These are phyloP conservation scores for Telmatochromis sp. DNA, from an alignment of 2,113 vertebrate species.

Conservation along the genomic window DNA sequence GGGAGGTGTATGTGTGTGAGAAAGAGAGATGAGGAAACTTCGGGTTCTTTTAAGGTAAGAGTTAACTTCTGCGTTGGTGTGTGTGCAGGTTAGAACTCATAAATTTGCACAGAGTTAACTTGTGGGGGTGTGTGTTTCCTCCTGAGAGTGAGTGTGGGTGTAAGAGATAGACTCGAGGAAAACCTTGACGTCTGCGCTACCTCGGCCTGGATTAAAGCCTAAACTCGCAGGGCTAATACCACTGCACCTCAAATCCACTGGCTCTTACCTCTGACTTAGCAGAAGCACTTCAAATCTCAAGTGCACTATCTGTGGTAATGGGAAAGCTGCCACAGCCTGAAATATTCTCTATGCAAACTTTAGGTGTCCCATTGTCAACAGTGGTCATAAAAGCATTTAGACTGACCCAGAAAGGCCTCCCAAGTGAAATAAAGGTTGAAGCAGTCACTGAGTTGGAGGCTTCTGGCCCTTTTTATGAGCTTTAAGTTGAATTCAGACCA, in stretches of 20 bases:
- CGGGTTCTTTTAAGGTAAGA: background rate
- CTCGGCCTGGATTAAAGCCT: conserved; percentile 30
- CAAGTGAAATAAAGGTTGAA: background rate
- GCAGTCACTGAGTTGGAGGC: background rate
- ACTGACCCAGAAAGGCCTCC: background rate
- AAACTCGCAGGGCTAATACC: conserved; percentile 24
- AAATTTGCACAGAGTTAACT: background rate
- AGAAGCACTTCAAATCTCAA: conserved; percentile 8
- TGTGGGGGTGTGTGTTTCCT: background rate
- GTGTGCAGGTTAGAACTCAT: background rate
- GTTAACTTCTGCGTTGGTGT: background rate
- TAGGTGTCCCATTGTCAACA: background rate
- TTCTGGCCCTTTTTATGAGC: background rate
- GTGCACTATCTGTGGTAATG: conserved; percentile 17
- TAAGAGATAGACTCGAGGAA: background rate
- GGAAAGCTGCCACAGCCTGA: background rate
- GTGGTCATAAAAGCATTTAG: background rate
- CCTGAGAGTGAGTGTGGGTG: background rate
- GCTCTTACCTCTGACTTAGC: conserved; percentile 22
- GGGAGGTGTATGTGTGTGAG: background rate
- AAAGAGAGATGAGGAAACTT: background rate
- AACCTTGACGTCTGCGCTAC: conserved; percentile 4
- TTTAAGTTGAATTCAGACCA: background rate
- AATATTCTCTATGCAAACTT: conserved; percentile 8
- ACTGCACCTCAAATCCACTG: conserved; percentile 12